Evolutionary conservation across 2,888 invertebrate species (phyloP), one percentile per base, ranked within the genome.

Genomic region (Rhingia rostrata): DNA sequence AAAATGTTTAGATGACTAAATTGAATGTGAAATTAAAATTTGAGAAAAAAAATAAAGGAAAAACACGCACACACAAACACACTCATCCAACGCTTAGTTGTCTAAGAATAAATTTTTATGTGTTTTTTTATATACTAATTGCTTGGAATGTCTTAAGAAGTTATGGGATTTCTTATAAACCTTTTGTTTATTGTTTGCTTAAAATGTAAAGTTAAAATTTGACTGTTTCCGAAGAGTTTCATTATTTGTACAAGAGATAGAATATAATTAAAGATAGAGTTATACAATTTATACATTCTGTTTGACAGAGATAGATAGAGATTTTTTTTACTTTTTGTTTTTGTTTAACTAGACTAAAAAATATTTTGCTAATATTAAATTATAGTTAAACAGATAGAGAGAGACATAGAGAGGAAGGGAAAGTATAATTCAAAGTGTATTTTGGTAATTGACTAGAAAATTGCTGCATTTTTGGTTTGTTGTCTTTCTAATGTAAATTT

Each of bases 381-480:
- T 49, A 49, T 49, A 49, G 6, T 32, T 32, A 66, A 54, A 10
- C 9, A 10, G 6, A 0, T 7, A 10, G 30, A 10, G 10, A 0
- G 10, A 49, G 53, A 12, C 45, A 43, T n/a, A 53, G 14, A 35
- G 53, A 41, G 10, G 63, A 32, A 45, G 51, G 12, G 41, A 30
- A 37, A 41, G 60, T 69, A 9, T 74, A 70, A 22, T 2, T 22
- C 2, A 22, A 22, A 22, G 22, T 2, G 22, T 22, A 22, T 22
- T 81, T 85, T 83, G 77, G 86, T 84, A 86, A 86, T 86, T 87
- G 86, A 87, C 87, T 87, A 87, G 87, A 86, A 74, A 82, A 85
- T 84, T 84, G 79, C 69, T 74, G 78, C 41, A 78, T 43, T 60
- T 72, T 72, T 73, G 37, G 39, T 70, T 63, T 58, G 49, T 41